These are phyloP conservation scores for Crotalus horridus DNA, from an alignment of 2,113 vertebrate species.

Conservation along the genomic window DNA sequence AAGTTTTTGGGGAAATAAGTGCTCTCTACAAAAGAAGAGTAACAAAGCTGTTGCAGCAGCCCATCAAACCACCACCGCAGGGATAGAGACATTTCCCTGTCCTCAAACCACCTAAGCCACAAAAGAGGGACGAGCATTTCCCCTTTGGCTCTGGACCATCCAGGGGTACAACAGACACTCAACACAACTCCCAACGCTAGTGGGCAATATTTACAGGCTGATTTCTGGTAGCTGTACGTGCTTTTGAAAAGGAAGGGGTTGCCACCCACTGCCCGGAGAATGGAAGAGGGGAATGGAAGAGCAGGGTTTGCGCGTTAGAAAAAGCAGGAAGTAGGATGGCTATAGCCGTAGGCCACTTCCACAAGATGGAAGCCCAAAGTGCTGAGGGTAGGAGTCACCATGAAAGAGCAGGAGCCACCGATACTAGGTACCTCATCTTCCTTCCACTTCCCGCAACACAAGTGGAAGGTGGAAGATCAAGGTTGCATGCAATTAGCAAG, in stretches of 20 bases:
- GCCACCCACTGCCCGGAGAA: background rate
- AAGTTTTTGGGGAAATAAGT: conserved; percentile 49
- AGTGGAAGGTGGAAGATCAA: conserved; percentile 1
- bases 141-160: background rate
- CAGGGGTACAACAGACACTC: background rate
- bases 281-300: background rate
- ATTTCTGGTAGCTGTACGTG: conserved; percentile 34
- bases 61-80: background rate
- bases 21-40: conserved; percentile 63
- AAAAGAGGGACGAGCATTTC: background rate
- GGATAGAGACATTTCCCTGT: background rate
- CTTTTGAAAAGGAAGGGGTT: background rate
- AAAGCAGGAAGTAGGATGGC: conserved; percentile 12
- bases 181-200: background rate
- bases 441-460: conserved; percentile 21
- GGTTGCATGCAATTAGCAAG: conserved; percentile 48
- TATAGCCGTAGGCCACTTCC: background rate
- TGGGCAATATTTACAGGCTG: conserved; percentile 45
- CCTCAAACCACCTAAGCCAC: background rate
- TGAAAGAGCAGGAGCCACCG: background rate
- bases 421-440: background rate
- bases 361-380: fast-evolving
- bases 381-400: background rate
- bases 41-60: conserved; percentile 54
- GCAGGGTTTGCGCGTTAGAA: conserved; percentile 1